Evolutionary conservation across 92 coral and sea anemone species (phyloP).

Genomic region (Bergia puertoricense): DNA sequence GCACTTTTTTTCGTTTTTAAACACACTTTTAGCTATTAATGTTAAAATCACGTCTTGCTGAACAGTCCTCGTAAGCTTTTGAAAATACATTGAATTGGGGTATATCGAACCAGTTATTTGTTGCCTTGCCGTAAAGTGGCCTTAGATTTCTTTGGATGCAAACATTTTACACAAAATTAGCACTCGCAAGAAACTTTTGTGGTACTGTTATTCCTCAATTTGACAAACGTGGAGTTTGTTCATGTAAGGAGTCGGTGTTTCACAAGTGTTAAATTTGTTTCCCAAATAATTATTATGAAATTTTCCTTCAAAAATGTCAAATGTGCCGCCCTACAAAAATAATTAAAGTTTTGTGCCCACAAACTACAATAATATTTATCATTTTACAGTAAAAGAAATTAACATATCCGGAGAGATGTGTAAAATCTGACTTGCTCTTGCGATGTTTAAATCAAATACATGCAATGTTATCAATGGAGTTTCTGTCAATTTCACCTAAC

Average conservation of each 20-base stretch:
- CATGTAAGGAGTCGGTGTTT: not conserved
- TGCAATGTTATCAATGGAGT: not conserved
- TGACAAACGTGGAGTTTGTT: not conserved
- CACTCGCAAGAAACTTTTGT: slow-evolving; percentile 1
- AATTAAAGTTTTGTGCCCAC: slow-evolving; percentile 18
- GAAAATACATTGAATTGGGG: not conserved
- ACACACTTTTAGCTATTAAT: not conserved
- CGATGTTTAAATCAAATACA: not conserved
- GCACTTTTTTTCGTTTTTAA: too few species aligned
- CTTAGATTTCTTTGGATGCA: not conserved
- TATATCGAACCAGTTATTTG: not conserved
- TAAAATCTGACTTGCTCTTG: slow-evolving; percentile 22
- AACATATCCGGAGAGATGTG: slow-evolving; percentile 32
- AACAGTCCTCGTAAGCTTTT: not conserved
- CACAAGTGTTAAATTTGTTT: not conserved
- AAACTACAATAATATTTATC: slow-evolving; percentile 15
- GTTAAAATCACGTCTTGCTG: not conserved
- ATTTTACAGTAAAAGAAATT: slow-evolving; percentile 5
- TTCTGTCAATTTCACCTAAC: not conserved
- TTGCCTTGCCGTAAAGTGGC: slow-evolving; percentile 6
- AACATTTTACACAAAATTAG: slow-evolving; percentile 6
- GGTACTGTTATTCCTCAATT: not conserved
- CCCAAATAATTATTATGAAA: not conserved
- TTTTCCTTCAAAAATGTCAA: not conserved
- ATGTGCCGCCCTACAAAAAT: slow-evolving; percentile 13